phyloP scores from a whole-genome alignment of 2,888 invertebrate species.

The Amaurobius ferox region DNA sequence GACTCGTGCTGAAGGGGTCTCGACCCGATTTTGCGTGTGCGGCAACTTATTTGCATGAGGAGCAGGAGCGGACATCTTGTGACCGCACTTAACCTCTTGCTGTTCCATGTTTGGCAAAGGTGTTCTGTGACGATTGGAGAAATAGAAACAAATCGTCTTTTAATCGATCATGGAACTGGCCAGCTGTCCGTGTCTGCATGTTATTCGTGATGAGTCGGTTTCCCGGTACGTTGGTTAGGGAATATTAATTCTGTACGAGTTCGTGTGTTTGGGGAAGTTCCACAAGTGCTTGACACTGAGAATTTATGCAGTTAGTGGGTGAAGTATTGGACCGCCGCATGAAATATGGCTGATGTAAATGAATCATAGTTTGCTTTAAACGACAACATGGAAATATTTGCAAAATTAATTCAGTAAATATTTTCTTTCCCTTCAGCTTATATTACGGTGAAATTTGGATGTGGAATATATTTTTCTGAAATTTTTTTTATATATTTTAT shows the following conservation, averaged over 20 bases:
- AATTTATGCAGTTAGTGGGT: too few species aligned
- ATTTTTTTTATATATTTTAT: too few species aligned
- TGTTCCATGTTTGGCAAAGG: slow-evolving; percentile 5
- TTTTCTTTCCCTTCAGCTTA: too few species aligned
- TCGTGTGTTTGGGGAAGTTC: background rate
- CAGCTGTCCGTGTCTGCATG: slow-evolving; percentile 3
- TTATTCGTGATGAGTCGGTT: background rate
- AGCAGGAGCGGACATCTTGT: background rate
- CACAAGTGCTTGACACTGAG: too few species aligned
- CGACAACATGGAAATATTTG: too few species aligned
- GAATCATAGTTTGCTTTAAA: too few species aligned
- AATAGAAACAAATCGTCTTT: slow-evolving; percentile 4
- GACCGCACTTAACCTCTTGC: background rate
- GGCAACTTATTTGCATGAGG: slow-evolving; percentile 2
- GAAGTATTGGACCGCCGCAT: too few species aligned
- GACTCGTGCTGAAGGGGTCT: slow-evolving; percentile 1
- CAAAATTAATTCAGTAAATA: too few species aligned
- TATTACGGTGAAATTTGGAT: too few species aligned
- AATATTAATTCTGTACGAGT: background rate
- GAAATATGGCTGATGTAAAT: too few species aligned
- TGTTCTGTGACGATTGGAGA: background rate
- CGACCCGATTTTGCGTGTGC: slow-evolving; percentile 4
- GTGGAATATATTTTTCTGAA: too few species aligned
- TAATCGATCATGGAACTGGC: slow-evolving; percentile 10
- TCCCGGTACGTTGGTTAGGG: background rate